Evolutionary conservation across 2,888 invertebrate genomes (phyloP).

Genomic region (Pasiphila rectangulata): DNA sequence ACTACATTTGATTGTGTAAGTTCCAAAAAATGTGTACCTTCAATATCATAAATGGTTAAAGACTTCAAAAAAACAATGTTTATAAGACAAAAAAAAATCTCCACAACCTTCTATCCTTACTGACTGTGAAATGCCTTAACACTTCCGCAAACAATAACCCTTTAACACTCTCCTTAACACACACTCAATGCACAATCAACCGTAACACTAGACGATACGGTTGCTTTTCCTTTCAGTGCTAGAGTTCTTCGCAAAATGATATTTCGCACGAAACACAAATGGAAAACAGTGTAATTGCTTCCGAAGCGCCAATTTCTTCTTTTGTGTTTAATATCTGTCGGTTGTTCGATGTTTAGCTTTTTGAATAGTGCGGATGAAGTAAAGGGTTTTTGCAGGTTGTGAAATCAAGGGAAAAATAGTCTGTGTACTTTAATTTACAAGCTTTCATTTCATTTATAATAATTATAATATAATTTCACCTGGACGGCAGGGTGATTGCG

Average conservation of each 20-base stretch:
- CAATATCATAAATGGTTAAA: too few relatives aligned
- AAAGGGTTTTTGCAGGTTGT: too few relatives aligned
- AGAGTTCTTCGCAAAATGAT: slow-evolving; percentile 33
- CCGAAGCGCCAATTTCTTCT: slow-evolving; percentile 44
- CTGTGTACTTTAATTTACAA: too few relatives aligned
- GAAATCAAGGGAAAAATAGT: too few relatives aligned
- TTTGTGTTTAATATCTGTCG: slow-evolving; percentile 35
- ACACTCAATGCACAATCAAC: slow-evolving; percentile 1
- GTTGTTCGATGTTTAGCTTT: slow-evolving; percentile 34
- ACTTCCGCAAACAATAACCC: slow-evolving; percentile 40
- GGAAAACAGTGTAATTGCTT: slow-evolving; percentile 47
- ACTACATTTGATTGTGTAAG: too few relatives aligned
- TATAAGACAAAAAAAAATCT: too few relatives aligned
- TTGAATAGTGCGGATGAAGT: slow-evolving; percentile 16
- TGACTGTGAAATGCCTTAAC: slow-evolving; percentile 33
- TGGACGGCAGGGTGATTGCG: too few relatives aligned
- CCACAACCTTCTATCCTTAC: slow-evolving; percentile 37
- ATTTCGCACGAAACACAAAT: slow-evolving; percentile 40
- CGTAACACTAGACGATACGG: background rate
- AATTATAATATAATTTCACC: too few relatives aligned
- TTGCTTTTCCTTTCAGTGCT: slow-evolving; percentile 4
- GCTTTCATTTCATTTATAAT: too few relatives aligned
- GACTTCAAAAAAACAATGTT: slow-evolving; percentile 26
- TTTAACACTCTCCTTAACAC: slow-evolving; percentile 32
- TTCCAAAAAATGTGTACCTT: too few relatives aligned